Evolutionary conservation across 2,888 invertebrate species (phyloP).

Genomic region (Onchidella celtica): DNA sequence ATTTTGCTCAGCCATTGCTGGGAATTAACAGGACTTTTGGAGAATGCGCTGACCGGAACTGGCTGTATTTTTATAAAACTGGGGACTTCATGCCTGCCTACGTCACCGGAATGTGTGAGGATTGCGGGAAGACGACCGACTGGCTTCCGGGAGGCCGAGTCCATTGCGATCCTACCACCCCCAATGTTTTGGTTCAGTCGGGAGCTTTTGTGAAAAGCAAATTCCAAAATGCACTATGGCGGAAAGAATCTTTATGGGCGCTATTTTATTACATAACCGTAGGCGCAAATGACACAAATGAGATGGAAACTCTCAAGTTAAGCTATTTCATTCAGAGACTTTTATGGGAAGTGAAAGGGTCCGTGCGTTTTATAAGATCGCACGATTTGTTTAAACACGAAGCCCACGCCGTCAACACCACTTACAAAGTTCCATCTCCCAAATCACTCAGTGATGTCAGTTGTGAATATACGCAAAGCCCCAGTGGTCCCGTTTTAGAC

Average conservation of each 20-base stretch:
- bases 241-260: background rate
- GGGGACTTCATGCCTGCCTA: background rate
- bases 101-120: conserved; percentile 1
- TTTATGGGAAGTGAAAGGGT: background rate
- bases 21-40: background rate
- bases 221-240: background rate
- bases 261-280: background rate
- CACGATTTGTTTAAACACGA: background rate
- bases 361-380: background rate
- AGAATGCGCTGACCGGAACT: background rate
- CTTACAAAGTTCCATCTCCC: too few relatives aligned
- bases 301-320: background rate
- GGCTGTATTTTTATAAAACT: background rate
- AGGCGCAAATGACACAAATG: background rate
- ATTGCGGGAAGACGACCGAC: background rate
- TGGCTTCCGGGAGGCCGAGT: background rate
- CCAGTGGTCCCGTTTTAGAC: background rate
- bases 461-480: background rate
- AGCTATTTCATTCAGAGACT: conserved; percentile 2
- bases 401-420: too few relatives aligned
- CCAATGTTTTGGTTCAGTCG: background rate
- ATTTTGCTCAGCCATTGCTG: conserved; percentile 1
- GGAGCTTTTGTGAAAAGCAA: background rate
- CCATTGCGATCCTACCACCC: conserved; percentile 8
- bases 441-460: too few relatives aligned